A percentile compares a stretch with the other conserved stretches of the same genome.
Evolutionary conservation across 2,888 invertebrate species (phyloP).

Genomic region (Mylabris sibirica): DNA sequence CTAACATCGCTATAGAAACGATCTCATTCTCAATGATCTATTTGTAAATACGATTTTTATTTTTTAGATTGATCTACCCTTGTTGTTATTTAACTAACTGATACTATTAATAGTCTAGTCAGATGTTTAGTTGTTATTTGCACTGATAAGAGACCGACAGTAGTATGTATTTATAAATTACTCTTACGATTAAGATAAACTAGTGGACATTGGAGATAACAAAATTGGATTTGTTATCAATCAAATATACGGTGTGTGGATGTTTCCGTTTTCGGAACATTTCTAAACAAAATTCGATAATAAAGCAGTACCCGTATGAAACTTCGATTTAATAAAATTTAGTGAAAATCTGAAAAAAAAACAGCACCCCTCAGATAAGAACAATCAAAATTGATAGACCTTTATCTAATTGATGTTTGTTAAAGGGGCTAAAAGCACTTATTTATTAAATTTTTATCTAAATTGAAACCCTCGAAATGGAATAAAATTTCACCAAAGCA

Average conservation of each 20-base stretch:
- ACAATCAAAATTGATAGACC: no score
- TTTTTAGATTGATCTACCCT: neutral
- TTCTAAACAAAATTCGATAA: neutral
- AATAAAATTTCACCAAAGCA: no score
- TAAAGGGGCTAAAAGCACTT: no score
- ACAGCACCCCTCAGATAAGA: no score
- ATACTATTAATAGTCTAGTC: neutral
- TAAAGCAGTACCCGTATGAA: no score
- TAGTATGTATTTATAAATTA: neutral
- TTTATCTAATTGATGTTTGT: no score
- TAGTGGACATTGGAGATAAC: constrained; percentile 4
- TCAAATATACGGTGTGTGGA: neutral
- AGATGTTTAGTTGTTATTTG: neutral
- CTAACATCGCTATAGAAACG: no score
- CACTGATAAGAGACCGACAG: neutral
- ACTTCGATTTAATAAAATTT: no score
- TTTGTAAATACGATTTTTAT: neutral
- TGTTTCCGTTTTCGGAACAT: neutral
- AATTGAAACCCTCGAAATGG: no score
- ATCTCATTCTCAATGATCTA: neutral
- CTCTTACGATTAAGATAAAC: constrained; percentile 6
- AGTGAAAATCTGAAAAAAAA: no score
- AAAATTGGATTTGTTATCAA: neutral
- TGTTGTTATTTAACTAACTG: neutral
- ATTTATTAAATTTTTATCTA: no score